These are phyloP conservation scores for Phyto melanocephala DNA, from an alignment of 2,888 invertebrate species.

Conservation along the genomic window DNA sequence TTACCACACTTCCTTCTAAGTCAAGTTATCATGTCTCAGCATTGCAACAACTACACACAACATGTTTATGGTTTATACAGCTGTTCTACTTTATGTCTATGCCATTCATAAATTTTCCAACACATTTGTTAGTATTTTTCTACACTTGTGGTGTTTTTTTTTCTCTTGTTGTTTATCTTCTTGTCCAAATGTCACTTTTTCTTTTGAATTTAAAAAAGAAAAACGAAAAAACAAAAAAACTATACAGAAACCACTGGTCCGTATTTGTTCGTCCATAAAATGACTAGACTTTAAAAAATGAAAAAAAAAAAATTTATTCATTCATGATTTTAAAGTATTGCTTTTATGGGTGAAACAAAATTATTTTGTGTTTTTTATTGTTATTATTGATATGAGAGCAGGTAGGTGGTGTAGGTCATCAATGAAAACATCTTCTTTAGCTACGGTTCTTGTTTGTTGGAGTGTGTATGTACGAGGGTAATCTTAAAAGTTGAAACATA, in stretches of 20 bases:
- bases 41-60: not conserved
- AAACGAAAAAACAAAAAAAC: not conserved
- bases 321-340: conserved; percentile 5
- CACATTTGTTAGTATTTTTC: conserved; percentile 9
- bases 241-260: not conserved
- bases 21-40: not conserved
- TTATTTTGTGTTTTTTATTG: not conserved
- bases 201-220: not conserved
- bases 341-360: not conserved
- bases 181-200: conserved; percentile 21
- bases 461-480: not conserved
- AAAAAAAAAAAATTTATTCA: conserved; percentile 9
- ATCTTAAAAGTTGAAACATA: not conserved
- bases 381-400: not conserved
- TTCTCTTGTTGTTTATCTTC: not conserved
- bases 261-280: conserved; percentile 2
- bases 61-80: conserved; percentile 20
- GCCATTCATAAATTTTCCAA: conserved; percentile 29
- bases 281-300: conserved; percentile 16
- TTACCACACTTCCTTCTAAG: not conserved
- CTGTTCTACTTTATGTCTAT: conserved; percentile 37
- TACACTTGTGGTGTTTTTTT: too few species aligned
- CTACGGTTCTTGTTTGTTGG: not conserved
- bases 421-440: not conserved
- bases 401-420: conserved; percentile 19